phyloP scores from a whole-genome alignment of 30 jellyfish, hydroid and myxozoan species.

The Turritopsis dohrnii region DNA sequence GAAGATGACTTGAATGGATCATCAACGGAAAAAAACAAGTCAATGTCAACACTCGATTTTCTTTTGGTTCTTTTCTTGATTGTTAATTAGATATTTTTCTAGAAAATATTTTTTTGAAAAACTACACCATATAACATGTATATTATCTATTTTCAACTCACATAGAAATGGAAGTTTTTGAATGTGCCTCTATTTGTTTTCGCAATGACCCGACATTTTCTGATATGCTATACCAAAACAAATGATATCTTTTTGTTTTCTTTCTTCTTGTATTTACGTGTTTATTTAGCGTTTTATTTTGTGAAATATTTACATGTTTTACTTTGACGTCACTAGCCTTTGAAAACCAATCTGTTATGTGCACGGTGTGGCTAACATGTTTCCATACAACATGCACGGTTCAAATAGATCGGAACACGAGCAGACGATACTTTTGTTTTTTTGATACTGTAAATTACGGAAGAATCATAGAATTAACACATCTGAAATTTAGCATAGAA shows the following conservation, averaged over 20 bases:
- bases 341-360: neutral
- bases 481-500: neutral
- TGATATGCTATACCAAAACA: neutral
- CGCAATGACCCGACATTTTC: neutral
- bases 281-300: neutral
- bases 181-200: neutral
- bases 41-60: neutral
- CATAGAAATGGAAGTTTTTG: neutral
- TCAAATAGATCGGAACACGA: neutral
- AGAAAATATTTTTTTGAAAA: neutral
- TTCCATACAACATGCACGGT: neutral
- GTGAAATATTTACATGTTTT: neutral
- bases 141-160: neutral
- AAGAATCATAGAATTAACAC: neutral
- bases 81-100: neutral
- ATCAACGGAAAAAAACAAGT: neutral
- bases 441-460: neutral
- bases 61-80: neutral
- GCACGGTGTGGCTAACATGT: neutral
- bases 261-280: neutral
- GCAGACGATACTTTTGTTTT: neutral
- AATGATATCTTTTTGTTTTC: neutral
- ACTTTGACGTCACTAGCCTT: neutral
- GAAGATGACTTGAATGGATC: neutral
- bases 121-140: neutral